Evolutionary conservation across 2,113 vertebrate species (phyloP).

Genomic region (Corvus hawaiiensis): DNA sequence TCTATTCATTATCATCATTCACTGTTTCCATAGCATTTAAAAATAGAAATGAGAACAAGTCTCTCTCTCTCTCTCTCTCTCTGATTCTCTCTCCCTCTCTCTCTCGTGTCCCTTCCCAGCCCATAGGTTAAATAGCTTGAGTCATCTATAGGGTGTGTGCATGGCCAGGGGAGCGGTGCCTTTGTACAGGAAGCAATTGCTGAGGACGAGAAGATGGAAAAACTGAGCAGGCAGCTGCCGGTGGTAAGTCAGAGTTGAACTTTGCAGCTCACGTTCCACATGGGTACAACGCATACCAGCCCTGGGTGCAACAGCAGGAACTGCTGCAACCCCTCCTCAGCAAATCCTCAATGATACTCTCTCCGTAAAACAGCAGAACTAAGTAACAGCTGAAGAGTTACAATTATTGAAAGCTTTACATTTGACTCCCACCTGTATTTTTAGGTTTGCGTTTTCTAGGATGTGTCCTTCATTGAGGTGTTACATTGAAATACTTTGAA

Average conservation of each 20-base stretch:
- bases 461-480: neutral
- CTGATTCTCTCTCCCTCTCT: neutral
- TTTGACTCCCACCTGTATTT: neutral
- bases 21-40: neutral
- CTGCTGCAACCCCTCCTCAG: neutral
- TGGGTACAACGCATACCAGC: neutral
- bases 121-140: constrained; percentile 35
- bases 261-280: neutral
- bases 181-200: neutral
- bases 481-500: neutral
- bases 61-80: neutral
- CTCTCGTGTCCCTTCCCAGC: neutral
- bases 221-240: neutral
- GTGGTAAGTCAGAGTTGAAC: neutral
- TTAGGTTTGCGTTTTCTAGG: neutral
- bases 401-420: neutral
- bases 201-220: neutral
- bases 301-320: neutral
- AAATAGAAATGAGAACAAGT: neutral
- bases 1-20: neutral
- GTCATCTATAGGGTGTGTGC: constrained; percentile 36
- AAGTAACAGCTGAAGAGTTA: neutral
- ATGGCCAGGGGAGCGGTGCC: neutral
- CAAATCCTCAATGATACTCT: neutral
- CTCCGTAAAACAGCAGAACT: neutral